Evolutionary conservation across 2,888 invertebrate species (phyloP), one percentile per base, ranked within the genome.

Genomic region (Pterostichus niger): DNA sequence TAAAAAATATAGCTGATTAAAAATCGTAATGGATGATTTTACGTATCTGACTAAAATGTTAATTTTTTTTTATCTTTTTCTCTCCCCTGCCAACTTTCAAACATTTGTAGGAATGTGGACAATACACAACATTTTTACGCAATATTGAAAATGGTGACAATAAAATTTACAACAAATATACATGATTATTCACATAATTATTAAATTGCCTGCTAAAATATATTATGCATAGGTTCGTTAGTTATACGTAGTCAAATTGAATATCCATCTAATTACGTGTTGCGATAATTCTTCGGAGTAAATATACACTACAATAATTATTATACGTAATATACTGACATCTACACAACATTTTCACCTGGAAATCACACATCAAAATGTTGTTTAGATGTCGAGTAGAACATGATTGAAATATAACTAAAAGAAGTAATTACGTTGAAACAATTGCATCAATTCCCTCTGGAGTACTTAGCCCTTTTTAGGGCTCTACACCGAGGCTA

Each of bases 1-100:
- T 77, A 77, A 77, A 76, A 76, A 77, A 77, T 77, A 77, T 54
- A 77, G 35, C n/a, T n/a, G n/a, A n/a, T n/a, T n/a, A n/a, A n/a
- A n/a, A n/a, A n/a, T n/a, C n/a, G n/a, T 77, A 40, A 40, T 77
- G 35, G 35, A 56, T 71, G 17, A 17, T 15, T 40, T 64, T 33
- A 24, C n/a, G 75, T 75, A 9, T 33, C 33, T 64, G 46, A 73
- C 44, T 52, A 54, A 9, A 46, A 49, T 71, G 49, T 33, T 75
- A 49, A 24, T 24, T 24, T 64, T 64, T 64, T 33, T 64, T 64
- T 33, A 64, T 75, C 75, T 75, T 75, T 75, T 73, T 49, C 73
- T 73, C 46, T 73, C 73, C 76, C 77, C 17, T 77, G 1, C 40
- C 76, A 40, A 13, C 64, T 11, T 49, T 54, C 75, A 77, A 77